These are phyloP conservation scores for Echiichthys vipera DNA, from an alignment of 2,797 vertebrate species.

Conservation along the genomic window DNA sequence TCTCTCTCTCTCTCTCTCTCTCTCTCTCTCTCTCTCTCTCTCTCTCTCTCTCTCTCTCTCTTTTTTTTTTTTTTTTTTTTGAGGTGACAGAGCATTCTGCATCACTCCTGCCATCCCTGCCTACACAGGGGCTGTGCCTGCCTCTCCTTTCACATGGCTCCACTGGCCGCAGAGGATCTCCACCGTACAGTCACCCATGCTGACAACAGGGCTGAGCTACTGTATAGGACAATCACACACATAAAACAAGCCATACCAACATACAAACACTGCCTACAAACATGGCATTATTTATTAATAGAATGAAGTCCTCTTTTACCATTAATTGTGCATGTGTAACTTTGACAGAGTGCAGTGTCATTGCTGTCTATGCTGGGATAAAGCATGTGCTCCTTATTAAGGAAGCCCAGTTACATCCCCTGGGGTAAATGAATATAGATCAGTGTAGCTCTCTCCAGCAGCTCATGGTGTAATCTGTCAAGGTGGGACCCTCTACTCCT, in stretches of 20 bases:
- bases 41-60: constrained; percentile 39
- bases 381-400: constrained; percentile 53
- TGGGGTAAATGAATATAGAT: constrained; percentile 42
- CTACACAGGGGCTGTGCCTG: constrained; percentile 63
- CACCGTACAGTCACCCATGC: constrained; percentile 9
- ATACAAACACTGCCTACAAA: not conserved
- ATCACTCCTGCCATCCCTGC: constrained; percentile 66
- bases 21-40: constrained; percentile 53
- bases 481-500: constrained; percentile 59
- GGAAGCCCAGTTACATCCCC: constrained; percentile 26
- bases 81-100: constrained; percentile 50
- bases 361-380: constrained; percentile 46
- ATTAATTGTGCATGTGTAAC: constrained; percentile 50
- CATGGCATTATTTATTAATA: not conserved
- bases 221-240: not conserved
- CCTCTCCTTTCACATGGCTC: constrained; percentile 59
- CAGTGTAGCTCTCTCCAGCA: constrained; percentile 33
- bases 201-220: constrained; percentile 6
- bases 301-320: not conserved
- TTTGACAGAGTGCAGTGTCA: constrained; percentile 78
- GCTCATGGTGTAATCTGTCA: constrained; percentile 56
- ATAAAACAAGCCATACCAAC: not conserved
- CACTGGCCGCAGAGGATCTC: constrained; percentile 38
- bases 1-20: constrained; percentile 40
- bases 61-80: too few relatives aligned